A percentile compares a stretch with the other conserved stretches of the same genome.
These are phyloP conservation scores for Pogonocichla stellata DNA, from an alignment of 2,113 vertebrate genomes.

Conservation along the genomic window DNA sequence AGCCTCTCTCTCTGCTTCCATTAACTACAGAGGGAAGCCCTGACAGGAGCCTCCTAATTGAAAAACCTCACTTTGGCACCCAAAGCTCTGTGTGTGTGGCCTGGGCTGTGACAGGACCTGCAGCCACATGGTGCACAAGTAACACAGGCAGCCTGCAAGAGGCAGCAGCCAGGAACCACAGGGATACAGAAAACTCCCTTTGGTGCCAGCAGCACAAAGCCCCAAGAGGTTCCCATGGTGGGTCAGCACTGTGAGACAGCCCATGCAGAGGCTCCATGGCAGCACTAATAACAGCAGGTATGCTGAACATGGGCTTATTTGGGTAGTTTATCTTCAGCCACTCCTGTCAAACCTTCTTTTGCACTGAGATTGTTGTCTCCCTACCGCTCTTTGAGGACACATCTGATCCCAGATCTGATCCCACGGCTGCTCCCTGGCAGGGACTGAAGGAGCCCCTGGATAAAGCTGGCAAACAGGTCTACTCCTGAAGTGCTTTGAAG, in stretches of 20 bases:
- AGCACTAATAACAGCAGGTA: neutral
- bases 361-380: neutral
- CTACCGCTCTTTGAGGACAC: neutral
- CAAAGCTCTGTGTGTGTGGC: neutral
- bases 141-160: accelerated
- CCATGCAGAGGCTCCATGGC: neutral
- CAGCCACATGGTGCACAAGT: neutral
- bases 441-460: neutral
- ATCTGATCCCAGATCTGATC: neutral
- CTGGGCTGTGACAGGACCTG: neutral
- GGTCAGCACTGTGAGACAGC: neutral
- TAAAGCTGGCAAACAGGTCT: neutral
- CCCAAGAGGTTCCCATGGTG: neutral
- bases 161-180: neutral
- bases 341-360: neutral
- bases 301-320: neutral
- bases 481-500: neutral
- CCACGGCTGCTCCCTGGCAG: neutral
- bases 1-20: neutral
- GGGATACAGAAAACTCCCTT: neutral
- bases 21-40: neutral
- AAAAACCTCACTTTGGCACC: neutral
- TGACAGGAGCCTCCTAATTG: neutral
- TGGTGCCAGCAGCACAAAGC: accelerated
- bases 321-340: neutral